Evolutionary conservation across 1,140 invertebrate species (phyloP), one percentile per base, ranked within the genome.

Genomic region (Listronotus bonariensis): DNA sequence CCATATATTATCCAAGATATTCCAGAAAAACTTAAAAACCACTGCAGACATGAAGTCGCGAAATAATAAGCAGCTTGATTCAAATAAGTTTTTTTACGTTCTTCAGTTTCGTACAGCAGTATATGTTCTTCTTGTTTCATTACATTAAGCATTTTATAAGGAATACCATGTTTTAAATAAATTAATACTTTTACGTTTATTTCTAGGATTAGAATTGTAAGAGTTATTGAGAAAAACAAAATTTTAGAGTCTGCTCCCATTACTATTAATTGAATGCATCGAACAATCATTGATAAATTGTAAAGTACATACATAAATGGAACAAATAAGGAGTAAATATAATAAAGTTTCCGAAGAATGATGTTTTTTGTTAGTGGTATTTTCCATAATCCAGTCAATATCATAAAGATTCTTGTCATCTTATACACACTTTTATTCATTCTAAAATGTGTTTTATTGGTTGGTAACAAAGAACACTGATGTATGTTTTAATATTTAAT

Each of bases 101-200:
- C 20, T 38, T 49, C 32, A 32, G 38, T 32, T 11, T 45, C 11
- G 15, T 14, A 14, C 6, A 3, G 3, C 1, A 57, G 26, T 9
- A 48, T 38, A 11, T 0, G 11, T 40, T 49, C 34, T 51, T 59
- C 57, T n/a, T 17, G n/a, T 17, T 6, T 9, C 6, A 49, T 10
- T 1, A 59, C 36, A n/a, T 52, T 2, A 14, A 14, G 6, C 31
- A 52, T 32, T 26, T 26, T 31, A 36, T 52, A 52, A n/a, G 49
- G 49, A 4, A 52, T 52, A 4, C 49, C 49, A 32, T 52, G 31
- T 52, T 34, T 52, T 18, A 32, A 26, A 12, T 52, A 52, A 52
- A 52, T 34, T 11, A 12, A 14, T 8, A 52, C 32, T 15, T 52
- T 52, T 9, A 6, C 3, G 32, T 11, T 52, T 3, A 52, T 32